These are phyloP conservation scores for Mandrillus leucophaeus DNA, from an alignment of 2,113 vertebrate genomes.

Conservation along the genomic window DNA sequence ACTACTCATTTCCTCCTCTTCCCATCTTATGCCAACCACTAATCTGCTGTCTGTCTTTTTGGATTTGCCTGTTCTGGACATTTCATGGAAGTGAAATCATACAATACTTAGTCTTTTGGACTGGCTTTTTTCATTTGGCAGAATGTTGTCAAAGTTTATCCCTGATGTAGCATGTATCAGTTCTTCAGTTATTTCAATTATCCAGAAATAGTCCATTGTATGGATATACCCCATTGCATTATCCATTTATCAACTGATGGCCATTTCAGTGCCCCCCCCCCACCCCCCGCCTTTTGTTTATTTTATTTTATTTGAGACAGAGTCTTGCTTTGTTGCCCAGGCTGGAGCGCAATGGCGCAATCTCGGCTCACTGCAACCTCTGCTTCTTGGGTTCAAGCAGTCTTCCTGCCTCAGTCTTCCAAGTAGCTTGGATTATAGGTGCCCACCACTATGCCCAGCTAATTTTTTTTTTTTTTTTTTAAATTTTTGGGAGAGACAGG, in stretches of 20 bases:
- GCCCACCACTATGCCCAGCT: too few relatives aligned
- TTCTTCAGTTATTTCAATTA: background rate
- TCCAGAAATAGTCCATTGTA: fast-evolving
- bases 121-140: background rate
- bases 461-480: background rate
- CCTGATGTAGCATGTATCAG: fast-evolving
- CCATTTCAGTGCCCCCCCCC: too few relatives aligned
- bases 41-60: background rate
- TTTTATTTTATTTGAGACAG: background rate
- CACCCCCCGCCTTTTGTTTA: background rate
- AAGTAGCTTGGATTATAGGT: too few relatives aligned
- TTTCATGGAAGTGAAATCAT: background rate
- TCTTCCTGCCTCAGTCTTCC: too few relatives aligned
- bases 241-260: background rate
- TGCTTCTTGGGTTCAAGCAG: too few relatives aligned
- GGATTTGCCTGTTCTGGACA: background rate
- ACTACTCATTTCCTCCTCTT: fast-evolving
- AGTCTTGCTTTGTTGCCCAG: too few relatives aligned
- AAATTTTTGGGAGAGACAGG: too few relatives aligned
- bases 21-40: background rate
- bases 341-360: too few relatives aligned
- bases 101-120: fast-evolving
- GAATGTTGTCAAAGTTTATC: background rate
- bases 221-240: background rate
- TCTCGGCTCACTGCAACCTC: too few relatives aligned